Evolutionary conservation across 1,140 invertebrate genomes (phyloP).

Genomic region (Lucilia sericata): DNA sequence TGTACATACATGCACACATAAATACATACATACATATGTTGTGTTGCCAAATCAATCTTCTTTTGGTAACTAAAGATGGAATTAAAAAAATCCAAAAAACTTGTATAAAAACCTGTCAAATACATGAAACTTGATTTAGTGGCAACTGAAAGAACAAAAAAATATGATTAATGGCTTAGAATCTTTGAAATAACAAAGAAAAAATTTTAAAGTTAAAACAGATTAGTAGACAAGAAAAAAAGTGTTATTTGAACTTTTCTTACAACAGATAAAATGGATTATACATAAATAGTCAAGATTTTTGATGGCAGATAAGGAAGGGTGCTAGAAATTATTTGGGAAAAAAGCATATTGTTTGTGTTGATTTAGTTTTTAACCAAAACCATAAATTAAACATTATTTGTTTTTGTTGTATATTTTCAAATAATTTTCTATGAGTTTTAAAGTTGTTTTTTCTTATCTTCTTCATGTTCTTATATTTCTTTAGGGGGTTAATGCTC

Average conservation of each 20-base stretch:
- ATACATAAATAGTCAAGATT: no score
- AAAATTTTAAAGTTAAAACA: background rate
- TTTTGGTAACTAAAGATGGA: background rate
- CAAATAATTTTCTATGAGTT: no score
- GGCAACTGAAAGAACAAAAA: background rate
- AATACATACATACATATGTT: background rate
- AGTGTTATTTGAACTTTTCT: background rate
- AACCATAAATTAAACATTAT: no score
- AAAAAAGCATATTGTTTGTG: no score
- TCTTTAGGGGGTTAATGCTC: slow-evolving; percentile 18
- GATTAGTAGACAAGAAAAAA: background rate
- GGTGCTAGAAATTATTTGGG: no score
- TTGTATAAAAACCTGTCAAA: slow-evolving; percentile 5
- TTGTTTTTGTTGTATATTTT: no score
- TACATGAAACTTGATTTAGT: slow-evolving; percentile 27
- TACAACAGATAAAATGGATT: no score
- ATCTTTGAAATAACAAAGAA: background rate
- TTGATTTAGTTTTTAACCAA: no score
- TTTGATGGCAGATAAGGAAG: no score
- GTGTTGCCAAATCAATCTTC: slow-evolving; percentile 6
- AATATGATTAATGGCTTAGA: background rate
- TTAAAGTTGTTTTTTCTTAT: no score
- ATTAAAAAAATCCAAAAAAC: background rate
- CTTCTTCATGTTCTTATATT: background rate
- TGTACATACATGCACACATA: background rate